Evolutionary conservation across 2,888 invertebrate genomes (phyloP).

Genomic region (Xanthorhoe designata): DNA sequence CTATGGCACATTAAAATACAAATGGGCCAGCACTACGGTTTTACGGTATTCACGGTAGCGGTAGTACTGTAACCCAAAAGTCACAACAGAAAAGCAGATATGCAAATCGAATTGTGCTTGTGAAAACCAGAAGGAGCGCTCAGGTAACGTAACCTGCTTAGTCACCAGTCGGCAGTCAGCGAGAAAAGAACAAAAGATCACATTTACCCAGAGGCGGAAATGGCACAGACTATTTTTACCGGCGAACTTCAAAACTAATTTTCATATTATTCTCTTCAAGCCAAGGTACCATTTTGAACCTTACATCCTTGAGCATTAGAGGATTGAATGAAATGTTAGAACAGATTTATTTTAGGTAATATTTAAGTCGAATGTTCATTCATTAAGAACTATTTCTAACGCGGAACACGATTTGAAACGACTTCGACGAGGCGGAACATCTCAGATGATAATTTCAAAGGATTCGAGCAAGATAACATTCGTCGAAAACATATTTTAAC

Average conservation of each 20-base stretch:
- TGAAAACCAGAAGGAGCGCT: conserved; percentile 43
- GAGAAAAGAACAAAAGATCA: conserved; percentile 72
- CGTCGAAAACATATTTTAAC: neutral
- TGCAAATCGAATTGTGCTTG: conserved; percentile 17
- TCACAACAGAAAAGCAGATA: conserved; percentile 16
- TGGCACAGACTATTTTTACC: conserved; percentile 78
- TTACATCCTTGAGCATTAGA: conserved; percentile 50
- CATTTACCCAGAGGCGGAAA: conserved; percentile 78
- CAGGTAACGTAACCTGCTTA: conserved; percentile 55
- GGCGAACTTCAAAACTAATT: conserved; percentile 58
- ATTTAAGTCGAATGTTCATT: conserved; percentile 58
- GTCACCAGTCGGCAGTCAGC: conserved; percentile 47
- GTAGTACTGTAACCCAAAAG: conserved; percentile 1
- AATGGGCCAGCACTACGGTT: conserved; percentile 18
- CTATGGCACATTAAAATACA: conserved; percentile 28
- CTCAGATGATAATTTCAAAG: conserved; percentile 59
- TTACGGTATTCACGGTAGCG: too few species aligned
- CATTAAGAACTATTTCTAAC: conserved; percentile 72
- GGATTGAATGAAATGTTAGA: conserved; percentile 33
- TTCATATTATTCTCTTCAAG: conserved; percentile 52
- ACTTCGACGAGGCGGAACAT: conserved; percentile 60
- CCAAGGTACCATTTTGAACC: conserved; percentile 60
- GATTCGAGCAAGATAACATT: conserved; percentile 28
- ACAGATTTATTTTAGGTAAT: conserved; percentile 44
- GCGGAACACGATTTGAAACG: conserved; percentile 60